These are phyloP conservation scores for Drosophila mulleri DNA, from an alignment of 2,888 invertebrate genomes.

Conservation along the genomic window DNA sequence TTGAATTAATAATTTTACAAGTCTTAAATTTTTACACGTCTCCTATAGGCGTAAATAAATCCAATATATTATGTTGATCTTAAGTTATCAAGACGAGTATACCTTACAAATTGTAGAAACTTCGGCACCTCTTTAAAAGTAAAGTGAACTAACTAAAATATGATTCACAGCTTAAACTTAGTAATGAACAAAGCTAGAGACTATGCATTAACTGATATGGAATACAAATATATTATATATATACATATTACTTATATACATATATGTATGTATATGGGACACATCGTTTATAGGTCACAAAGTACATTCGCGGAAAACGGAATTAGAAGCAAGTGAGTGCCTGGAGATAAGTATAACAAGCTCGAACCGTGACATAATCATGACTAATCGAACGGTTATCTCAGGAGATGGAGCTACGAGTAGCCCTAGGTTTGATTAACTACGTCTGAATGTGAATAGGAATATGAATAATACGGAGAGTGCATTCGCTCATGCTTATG, in stretches of 20 bases:
- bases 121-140: too few relatives aligned
- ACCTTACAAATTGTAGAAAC: too few relatives aligned
- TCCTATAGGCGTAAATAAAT: too few relatives aligned
- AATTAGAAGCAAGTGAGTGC: background rate
- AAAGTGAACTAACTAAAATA: background rate
- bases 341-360: background rate
- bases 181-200: background rate
- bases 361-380: background rate
- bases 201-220: background rate
- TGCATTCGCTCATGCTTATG: constrained; percentile 27
- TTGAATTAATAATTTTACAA: too few relatives aligned
- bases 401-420: background rate
- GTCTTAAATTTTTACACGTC: too few relatives aligned
- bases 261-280: background rate
- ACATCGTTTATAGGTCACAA: background rate
- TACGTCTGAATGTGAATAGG: background rate
- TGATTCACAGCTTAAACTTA: background rate
- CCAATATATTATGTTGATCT: too few relatives aligned
- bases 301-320: background rate
- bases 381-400: constrained; percentile 4
- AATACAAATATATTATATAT: background rate
- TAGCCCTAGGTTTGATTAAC: background rate
- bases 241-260: too few relatives aligned
- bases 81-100: too few relatives aligned
- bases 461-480: background rate